Evolutionary conservation across 2,113 vertebrate species (phyloP), one percentile per base, ranked within the genome.

Genomic region (Cygnus buccinator): DNA sequence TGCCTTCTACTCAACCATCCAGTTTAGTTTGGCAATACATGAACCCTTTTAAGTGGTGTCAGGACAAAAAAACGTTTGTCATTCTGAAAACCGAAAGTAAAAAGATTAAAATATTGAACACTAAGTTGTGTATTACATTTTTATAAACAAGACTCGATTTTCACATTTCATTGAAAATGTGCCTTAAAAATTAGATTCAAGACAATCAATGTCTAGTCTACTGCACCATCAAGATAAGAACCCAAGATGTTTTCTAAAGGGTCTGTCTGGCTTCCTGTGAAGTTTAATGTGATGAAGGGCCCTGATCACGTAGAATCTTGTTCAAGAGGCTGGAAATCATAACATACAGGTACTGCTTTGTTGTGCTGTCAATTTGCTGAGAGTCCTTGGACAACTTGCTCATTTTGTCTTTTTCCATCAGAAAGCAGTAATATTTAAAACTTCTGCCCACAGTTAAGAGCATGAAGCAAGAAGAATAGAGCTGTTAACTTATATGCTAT

Each of bases 191-290:
- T 74, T 80, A 73, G 54, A 96, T 48, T 79, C 66, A 81, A 75
- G 35, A 57, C 28, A 76, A 54, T 91, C 82, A 43, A 48, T 58
- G 28, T 68, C 62, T 87, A 70, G 31, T 70, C 44, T 95, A 84
- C 62, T 85, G 84, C 50, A 63, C 19, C 87, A 78, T 58, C 81
- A 80, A 82, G 58, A 81, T 89, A 89, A 87, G 93, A 95, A 84
- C 85, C 70, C 62, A 59, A 23, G 57, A 89, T n/a, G 10, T 62
- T 96, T 96, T 89, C 41, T 33, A 31, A 76, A 89, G 21, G 17
- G 29, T 54, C 61, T 33, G 3, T 90, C 57, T 72, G 59, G 26
- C 48, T 75, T 84, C 19, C 48, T 68, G 21, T 35, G 41, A 90
- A 78, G 62, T 76, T 82, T 19, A n/a, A 78, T 39, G 29, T 66